These are phyloP conservation scores for Psittacula derbiana DNA, from an alignment of 2,797 vertebrate species.

Conservation along the genomic window DNA sequence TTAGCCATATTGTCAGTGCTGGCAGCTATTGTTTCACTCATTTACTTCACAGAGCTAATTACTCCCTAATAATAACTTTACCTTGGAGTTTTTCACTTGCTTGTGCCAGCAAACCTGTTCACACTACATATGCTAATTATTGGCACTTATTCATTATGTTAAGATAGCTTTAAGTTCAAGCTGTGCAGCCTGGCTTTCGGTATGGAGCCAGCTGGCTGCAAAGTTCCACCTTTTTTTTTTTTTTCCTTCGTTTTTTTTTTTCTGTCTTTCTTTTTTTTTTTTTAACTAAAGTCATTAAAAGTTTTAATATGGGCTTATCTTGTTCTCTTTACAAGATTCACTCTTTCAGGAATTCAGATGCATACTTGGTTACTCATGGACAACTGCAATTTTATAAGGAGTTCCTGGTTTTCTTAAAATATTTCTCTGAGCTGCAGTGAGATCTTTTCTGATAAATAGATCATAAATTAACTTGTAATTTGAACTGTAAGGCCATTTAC, in stretches of 20 bases:
- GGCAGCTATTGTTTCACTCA: constrained; percentile 99
- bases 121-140: constrained; percentile 99
- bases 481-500: not conserved
- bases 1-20: constrained; percentile 99
- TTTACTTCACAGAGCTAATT: constrained; percentile 99
- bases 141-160: constrained; percentile 99
- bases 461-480: constrained; percentile 44
- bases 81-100: constrained; percentile 97
- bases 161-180: constrained; percentile 99
- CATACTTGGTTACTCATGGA: constrained; percentile 52
- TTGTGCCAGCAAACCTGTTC: constrained; percentile 99
- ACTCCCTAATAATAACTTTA: constrained; percentile 99
- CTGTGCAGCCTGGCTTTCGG: constrained; percentile 96
- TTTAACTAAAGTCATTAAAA: constrained; percentile 84
- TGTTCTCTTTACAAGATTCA: constrained; percentile 77
- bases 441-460: not conserved
- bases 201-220: constrained; percentile 88
- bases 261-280: not conserved
- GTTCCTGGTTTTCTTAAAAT: constrained; percentile 36
- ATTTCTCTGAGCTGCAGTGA: not conserved
- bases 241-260: not conserved
- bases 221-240: constrained; percentile 88
- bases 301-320: constrained; percentile 82
- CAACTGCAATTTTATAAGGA: constrained; percentile 60
- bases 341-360: constrained; percentile 72